phyloP scores from a whole-genome alignment of 2,113 vertebrate species.

The Nycticryphes semicollaris region DNA sequence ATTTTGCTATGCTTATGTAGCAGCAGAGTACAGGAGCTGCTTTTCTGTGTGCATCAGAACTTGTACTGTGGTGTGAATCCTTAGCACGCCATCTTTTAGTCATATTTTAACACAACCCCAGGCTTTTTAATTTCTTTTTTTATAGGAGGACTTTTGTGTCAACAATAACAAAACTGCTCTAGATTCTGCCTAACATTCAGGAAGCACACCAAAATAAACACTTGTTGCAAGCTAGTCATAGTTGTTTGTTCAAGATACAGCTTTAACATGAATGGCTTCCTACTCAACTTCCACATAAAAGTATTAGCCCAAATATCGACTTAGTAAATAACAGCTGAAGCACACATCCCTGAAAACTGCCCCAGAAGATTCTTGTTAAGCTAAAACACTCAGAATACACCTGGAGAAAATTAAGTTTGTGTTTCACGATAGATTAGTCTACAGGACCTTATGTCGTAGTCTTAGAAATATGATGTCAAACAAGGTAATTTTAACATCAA shows the following conservation, averaged over 20 bases:
- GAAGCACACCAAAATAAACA: neutral
- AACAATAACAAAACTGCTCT: neutral
- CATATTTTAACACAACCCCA: neutral
- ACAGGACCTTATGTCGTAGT: neutral
- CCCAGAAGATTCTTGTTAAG: neutral
- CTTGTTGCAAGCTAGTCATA: neutral
- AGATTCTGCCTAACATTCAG: neutral
- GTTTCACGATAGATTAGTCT: neutral
- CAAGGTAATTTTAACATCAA: neutral
- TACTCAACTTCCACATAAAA: neutral
- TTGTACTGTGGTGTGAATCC: neutral
- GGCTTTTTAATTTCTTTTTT: neutral
- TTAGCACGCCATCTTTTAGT: neutral
- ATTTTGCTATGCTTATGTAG: neutral
- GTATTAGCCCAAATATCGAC: neutral
- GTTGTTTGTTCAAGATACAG: neutral
- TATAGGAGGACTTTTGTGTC: neutral
- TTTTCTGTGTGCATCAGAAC: neutral
- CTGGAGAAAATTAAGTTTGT: neutral
- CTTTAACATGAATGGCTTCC: neutral
- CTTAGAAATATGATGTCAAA: neutral
- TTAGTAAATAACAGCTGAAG: neutral
- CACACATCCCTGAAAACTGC: neutral
- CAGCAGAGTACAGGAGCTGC: neutral
- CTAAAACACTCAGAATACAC: neutral